A percentile compares a stretch with the other conserved stretches of the same genome.
These are phyloP conservation scores for Mesaphorura yosii DNA, from an alignment of 1,140 invertebrate species.

Conservation along the genomic window DNA sequence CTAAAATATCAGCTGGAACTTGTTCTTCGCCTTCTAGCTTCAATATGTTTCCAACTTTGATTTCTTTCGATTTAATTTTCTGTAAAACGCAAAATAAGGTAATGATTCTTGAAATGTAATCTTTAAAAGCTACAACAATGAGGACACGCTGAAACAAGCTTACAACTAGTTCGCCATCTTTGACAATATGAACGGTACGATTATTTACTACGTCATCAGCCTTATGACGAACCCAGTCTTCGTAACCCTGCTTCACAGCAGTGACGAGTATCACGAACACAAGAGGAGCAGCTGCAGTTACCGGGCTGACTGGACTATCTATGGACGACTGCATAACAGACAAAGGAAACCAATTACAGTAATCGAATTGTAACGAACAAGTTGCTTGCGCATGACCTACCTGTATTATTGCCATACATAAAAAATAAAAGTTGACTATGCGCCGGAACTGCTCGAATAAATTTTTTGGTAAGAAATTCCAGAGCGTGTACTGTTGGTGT, in stretches of 20 bases:
- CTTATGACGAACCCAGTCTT: constrained; percentile 63
- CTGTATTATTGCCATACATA: constrained; percentile 57
- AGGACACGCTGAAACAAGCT: too few species aligned
- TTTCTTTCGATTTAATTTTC: constrained; percentile 44
- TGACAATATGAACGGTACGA: constrained; percentile 44
- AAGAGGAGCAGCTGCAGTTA: constrained; percentile 61
- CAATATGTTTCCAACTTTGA: constrained; percentile 62
- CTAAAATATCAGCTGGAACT: constrained; percentile 67
- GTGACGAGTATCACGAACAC: constrained; percentile 67
- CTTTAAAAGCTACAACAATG: not conserved
- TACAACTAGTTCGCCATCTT: constrained; percentile 44
- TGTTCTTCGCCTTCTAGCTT: constrained; percentile 54
- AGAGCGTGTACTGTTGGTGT: constrained; percentile 53
- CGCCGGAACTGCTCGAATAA: constrained; percentile 71
- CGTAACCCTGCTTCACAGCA: constrained; percentile 68
- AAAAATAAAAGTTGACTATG: constrained; percentile 75
- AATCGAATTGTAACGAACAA: not conserved
- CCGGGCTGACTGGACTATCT: constrained; percentile 62
- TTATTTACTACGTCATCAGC: constrained; percentile 64
- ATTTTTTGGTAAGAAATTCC: constrained; percentile 73
- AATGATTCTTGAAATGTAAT: not conserved
- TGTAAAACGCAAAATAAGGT: constrained; percentile 23
- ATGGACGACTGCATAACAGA: constrained; percentile 34
- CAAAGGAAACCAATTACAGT: constrained; percentile 21
- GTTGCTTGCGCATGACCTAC: constrained; percentile 39